Conservation (phyloP, 2,113 vertebrate species). For the Triplophysa rosa region DNA sequence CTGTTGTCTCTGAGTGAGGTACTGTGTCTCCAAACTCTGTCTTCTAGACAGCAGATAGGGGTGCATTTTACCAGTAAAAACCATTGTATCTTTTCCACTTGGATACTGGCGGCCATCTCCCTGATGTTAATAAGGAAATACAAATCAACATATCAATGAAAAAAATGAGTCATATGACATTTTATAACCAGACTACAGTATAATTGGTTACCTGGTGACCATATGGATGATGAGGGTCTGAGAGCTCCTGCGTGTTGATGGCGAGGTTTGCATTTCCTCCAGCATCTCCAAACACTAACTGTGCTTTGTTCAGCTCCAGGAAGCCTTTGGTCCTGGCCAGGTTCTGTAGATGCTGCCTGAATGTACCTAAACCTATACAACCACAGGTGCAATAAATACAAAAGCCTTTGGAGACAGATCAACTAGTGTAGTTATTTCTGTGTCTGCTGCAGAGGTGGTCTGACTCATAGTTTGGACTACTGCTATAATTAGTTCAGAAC, state of each 20-base stretch:
- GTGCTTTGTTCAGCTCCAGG: slow-evolving; percentile 95
- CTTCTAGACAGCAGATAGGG: slow-evolving; percentile 81
- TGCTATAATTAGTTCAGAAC: slow-evolving; percentile 8
- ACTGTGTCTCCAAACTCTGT: slow-evolving; percentile 91
- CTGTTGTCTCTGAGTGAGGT: slow-evolving; percentile 80
- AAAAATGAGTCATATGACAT: background rate
- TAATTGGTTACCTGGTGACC: slow-evolving; percentile 44
- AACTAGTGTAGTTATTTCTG: background rate
- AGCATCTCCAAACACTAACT: slow-evolving; percentile 78
- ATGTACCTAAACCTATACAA: slow-evolving; percentile 87
- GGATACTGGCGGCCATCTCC: slow-evolving; percentile 76
- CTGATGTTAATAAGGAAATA: slow-evolving; percentile 61
- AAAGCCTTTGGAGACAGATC: background rate
- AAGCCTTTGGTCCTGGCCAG: slow-evolving; percentile 97
- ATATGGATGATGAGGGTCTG: slow-evolving; percentile 58
- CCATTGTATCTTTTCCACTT: slow-evolving; percentile 76
- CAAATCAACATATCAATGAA: background rate
- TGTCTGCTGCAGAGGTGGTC: slow-evolving; percentile 15
- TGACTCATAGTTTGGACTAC: slow-evolving; percentile 37
- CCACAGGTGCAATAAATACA: background rate
- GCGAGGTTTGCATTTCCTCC: slow-evolving; percentile 63
- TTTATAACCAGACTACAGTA: background rate
- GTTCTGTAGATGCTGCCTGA: slow-evolving; percentile 96
- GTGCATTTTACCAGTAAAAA: slow-evolving; percentile 75
- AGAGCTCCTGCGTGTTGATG: slow-evolving; percentile 68